phyloP scores from a whole-genome alignment of 1,140 invertebrate genomes.

The Drosophila sp. region DNA sequence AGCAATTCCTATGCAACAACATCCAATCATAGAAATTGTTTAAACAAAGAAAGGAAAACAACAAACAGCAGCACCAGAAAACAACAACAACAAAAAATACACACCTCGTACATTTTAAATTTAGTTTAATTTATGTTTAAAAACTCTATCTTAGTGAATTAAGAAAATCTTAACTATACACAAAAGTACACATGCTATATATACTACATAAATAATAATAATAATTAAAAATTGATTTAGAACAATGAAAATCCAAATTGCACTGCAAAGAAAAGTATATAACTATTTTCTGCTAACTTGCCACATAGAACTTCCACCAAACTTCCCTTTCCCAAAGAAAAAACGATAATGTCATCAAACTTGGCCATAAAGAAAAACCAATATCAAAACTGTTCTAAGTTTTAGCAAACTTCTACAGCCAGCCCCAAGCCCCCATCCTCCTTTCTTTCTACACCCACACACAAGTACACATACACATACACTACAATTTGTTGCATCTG shows the following conservation, averaged over 20 bases:
- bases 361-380: constrained; percentile 36
- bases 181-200: constrained; percentile 29
- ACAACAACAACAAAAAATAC: constrained; percentile 24
- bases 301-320: constrained; percentile 49
- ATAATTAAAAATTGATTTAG: constrained; percentile 51
- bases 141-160: constrained; percentile 36
- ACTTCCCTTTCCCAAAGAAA: constrained; percentile 17
- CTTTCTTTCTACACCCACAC: constrained; percentile 12
- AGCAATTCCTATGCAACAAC: constrained; percentile 34
- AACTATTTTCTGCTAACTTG: constrained; percentile 73
- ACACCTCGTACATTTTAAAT: constrained; percentile 70
- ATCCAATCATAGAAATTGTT: constrained; percentile 38
- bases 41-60: constrained; percentile 28
- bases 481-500: not conserved
- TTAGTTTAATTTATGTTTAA: constrained; percentile 63
- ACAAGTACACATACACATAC: constrained; percentile 3
- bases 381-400: constrained; percentile 76
- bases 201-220: constrained; percentile 36
- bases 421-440: not conserved
- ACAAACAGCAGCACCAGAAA: constrained; percentile 11
- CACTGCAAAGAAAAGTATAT: constrained; percentile 31
- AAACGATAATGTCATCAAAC: constrained; percentile 14
- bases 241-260: constrained; percentile 60
- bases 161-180: constrained; percentile 68
- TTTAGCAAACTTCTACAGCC: constrained; percentile 61